Percentiles rank a stretch among this genome's conserved stretches.
These are phyloP conservation scores for Hylaeus volcanicus DNA, from an alignment of 1,140 invertebrate species.

Conservation along the genomic window DNA sequence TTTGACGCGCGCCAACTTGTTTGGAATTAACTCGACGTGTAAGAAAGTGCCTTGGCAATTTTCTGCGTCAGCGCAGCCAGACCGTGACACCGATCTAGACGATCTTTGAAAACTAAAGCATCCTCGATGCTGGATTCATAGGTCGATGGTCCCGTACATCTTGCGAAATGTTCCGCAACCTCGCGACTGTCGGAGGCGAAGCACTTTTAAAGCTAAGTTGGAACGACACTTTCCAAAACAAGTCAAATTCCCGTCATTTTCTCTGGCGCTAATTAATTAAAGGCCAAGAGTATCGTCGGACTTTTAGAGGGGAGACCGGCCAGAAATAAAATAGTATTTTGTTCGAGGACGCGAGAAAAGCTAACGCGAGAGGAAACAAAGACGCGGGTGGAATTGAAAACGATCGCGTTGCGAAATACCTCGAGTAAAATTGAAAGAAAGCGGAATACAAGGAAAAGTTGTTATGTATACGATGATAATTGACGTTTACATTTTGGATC, in stretches of 20 bases:
- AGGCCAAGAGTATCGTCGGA: background rate
- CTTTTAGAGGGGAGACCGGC: background rate
- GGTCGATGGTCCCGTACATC: too few species aligned
- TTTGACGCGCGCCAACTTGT: constrained; percentile 3
- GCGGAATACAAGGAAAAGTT: too few species aligned
- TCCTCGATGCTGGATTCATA: too few species aligned
- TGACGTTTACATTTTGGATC: too few species aligned
- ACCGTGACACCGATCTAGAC: background rate
- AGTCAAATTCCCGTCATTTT: background rate
- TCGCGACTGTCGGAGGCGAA: background rate
- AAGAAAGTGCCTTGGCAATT: background rate
- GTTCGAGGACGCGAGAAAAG: background rate
- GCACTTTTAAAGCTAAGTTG: background rate
- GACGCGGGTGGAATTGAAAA: background rate
- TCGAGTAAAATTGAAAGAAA: background rate
- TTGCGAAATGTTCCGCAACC: background rate
- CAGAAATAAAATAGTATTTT: background rate
- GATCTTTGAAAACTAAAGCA: too few species aligned
- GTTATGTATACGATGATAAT: too few species aligned
- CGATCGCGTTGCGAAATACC: background rate
- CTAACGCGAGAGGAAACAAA: background rate
- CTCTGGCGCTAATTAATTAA: background rate
- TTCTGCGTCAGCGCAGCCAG: background rate
- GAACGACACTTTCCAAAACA: background rate
- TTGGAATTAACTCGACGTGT: constrained; percentile 11